Evolutionary conservation across 2,113 vertebrate species (phyloP).

Genomic region (Rhodinocichla rosea): DNA sequence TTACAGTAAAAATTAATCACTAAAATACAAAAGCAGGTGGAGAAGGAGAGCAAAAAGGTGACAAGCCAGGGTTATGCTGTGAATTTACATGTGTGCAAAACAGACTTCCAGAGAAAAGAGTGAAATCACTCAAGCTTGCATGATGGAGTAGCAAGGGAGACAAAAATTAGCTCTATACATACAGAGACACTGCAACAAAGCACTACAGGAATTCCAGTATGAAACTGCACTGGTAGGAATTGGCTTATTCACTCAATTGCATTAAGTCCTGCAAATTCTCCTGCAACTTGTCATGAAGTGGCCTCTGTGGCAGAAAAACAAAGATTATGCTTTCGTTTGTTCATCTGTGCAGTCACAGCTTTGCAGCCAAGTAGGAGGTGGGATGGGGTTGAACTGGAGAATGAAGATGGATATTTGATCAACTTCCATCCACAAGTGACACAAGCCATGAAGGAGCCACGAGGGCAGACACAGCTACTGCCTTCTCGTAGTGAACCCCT

Average conservation of each 20-base stretch:
- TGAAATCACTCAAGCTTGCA: background rate
- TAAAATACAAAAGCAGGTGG: background rate
- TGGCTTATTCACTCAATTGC: background rate
- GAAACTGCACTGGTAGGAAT: background rate
- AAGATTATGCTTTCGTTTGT: background rate
- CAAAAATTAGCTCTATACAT: background rate
- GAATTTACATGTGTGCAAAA: background rate
- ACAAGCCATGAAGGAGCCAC: constrained; percentile 40
- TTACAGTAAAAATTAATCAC: background rate
- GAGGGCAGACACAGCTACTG: constrained; percentile 49
- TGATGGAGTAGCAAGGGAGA: background rate
- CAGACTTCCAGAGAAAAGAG: background rate
- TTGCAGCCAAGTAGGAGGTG: background rate
- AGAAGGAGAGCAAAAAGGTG: background rate
- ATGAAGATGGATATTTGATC: constrained; percentile 32
- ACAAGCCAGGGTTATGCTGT: background rate
- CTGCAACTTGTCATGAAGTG: background rate
- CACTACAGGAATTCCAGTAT: background rate
- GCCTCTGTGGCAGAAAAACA: background rate
- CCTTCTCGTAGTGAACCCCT: constrained; percentile 45
- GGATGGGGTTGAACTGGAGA: background rate
- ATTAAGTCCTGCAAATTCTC: background rate
- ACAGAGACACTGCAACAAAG: background rate
- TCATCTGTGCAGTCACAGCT: background rate
- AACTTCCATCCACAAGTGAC: constrained; percentile 32